These are phyloP conservation scores for Collichthys lucidus DNA, from an alignment of 2,113 vertebrate genomes.

Conservation along the genomic window DNA sequence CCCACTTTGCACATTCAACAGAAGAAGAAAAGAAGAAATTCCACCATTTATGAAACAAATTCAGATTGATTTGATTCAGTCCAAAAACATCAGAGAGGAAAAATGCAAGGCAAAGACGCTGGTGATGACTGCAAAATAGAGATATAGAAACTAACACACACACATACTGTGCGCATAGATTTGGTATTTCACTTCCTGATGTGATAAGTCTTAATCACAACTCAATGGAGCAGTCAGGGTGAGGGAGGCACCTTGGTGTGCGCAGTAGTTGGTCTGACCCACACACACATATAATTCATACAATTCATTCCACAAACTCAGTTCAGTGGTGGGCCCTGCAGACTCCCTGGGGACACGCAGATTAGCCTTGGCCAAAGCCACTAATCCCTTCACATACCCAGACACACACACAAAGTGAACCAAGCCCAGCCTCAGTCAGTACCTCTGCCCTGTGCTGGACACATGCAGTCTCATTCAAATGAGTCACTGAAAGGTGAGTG, in stretches of 20 bases:
- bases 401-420: slow-evolving; percentile 39
- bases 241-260: slow-evolving; percentile 30
- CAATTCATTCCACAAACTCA: slow-evolving; percentile 64
- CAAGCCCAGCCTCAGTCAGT: not conserved
- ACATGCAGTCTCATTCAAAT: slow-evolving; percentile 35
- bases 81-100: slow-evolving; percentile 42
- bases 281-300: slow-evolving; percentile 19
- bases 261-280: slow-evolving; percentile 30
- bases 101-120: slow-evolving; percentile 6
- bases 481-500: slow-evolving; percentile 47
- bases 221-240: slow-evolving; percentile 55
- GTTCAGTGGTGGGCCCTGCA: slow-evolving; percentile 62
- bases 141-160: slow-evolving; percentile 17
- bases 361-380: slow-evolving; percentile 76
- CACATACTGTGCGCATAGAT: not conserved
- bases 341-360: slow-evolving; percentile 77
- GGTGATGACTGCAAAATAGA: not conserved
- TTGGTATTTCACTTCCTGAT: slow-evolving; percentile 42
- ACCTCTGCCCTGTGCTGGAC: slow-evolving; percentile 24
- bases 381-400: slow-evolving; percentile 75
- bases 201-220: slow-evolving; percentile 65
- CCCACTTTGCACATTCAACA: slow-evolving; percentile 17
- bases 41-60: slow-evolving; percentile 10
- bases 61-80: slow-evolving; percentile 14
- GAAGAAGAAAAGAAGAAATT: not conserved